Evolutionary conservation across 1,140 invertebrate genomes (phyloP).

Genomic region (Brachionus manjavacas): DNA sequence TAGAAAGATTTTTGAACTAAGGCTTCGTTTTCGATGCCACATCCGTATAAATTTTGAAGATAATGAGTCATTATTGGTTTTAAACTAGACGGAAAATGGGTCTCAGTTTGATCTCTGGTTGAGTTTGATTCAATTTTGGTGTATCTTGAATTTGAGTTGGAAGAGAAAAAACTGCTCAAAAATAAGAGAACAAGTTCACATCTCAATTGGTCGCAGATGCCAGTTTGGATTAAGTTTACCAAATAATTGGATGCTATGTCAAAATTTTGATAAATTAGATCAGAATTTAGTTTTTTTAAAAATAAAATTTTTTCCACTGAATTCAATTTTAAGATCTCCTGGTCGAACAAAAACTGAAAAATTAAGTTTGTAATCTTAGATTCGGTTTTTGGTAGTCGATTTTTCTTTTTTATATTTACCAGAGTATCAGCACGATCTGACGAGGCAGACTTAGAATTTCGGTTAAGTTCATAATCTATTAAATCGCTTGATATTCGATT

Average conservation of each 20-base stretch:
- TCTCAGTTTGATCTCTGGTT: background rate
- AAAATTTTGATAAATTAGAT: background rate
- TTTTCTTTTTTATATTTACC: background rate
- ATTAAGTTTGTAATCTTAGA: background rate
- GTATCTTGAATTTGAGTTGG: background rate
- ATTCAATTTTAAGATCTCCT: background rate
- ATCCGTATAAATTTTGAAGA: slow-evolving; percentile 1
- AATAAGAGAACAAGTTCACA: background rate
- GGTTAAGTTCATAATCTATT: background rate
- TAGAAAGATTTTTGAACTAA: background rate
- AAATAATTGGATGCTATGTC: background rate
- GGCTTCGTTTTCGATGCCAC: background rate
- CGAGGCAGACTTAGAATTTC: background rate
- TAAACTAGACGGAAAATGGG: background rate
- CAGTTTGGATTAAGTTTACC: background rate
- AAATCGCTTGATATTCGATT: background rate
- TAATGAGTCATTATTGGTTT: background rate
- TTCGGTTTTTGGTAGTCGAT: background rate
- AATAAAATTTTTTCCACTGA: background rate
- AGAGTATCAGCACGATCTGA: background rate
- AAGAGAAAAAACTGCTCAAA: background rate
- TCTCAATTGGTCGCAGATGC: background rate
- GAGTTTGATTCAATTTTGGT: background rate
- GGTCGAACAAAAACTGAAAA: slow-evolving; percentile 1
- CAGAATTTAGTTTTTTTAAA: background rate